Percentiles rank a stretch among this genome's conserved stretches.
phyloP scores from a whole-genome alignment of 2,888 invertebrate species.

The Ctenicera cuprea region DNA sequence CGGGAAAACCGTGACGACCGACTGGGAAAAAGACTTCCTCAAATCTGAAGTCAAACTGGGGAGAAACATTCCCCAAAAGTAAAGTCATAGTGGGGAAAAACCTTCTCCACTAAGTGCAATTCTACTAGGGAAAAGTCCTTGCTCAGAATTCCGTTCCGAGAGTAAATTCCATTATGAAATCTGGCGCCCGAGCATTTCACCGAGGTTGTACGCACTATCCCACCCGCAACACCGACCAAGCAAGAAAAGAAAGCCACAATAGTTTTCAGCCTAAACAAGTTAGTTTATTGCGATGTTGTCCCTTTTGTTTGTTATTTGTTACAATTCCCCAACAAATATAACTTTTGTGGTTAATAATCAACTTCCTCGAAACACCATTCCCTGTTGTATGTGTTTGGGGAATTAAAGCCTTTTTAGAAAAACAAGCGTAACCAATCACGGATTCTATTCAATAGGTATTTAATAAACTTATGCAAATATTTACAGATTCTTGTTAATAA shows the following conservation, averaged over 20 bases:
- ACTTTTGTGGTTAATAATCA: constrained; percentile 19
- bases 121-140: no score
- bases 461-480: neutral
- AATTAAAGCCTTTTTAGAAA: neutral
- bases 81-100: no score
- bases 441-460: neutral
- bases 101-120: no score
- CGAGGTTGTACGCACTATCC: no score
- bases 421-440: neutral
- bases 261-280: neutral
- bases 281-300: constrained; percentile 3
- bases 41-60: no score
- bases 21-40: no score
- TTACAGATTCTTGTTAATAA: neutral
- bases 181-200: no score
- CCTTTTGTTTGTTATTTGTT: neutral
- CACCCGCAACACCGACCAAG: no score
- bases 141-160: no score
- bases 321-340: constrained; percentile 14
- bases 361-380: neutral
- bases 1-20: no score
- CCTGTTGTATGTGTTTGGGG: neutral
- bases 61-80: no score
- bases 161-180: no score
- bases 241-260: neutral